Conservation (phyloP, 2,888 invertebrate species). For the Morpho deidamia region DNA sequence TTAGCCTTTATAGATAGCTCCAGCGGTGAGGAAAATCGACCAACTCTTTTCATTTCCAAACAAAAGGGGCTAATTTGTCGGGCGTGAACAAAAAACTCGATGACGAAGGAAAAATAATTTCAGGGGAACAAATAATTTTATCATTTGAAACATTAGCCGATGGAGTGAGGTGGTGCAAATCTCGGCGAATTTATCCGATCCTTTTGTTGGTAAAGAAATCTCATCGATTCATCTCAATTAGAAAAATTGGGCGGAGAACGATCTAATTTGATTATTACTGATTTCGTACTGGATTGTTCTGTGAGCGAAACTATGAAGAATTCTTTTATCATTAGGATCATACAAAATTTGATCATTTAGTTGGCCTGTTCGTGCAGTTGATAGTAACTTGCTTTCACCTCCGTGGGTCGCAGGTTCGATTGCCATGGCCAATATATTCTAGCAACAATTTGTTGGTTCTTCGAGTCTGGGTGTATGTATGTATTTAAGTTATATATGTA, state of each 20-base stretch:
- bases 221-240: constrained; percentile 20
- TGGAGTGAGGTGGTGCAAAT: constrained; percentile 10
- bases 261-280: constrained; percentile 19
- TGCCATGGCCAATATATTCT: no score
- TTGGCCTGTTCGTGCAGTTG: no score
- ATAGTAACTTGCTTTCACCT: no score
- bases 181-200: constrained; percentile 1
- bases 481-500: no score
- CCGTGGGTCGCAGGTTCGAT: no score
- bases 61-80: constrained; percentile 21
- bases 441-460: no score
- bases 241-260: constrained; percentile 9
- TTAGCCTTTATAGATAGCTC: constrained; percentile 7
- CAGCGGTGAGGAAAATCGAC: constrained; percentile 8
- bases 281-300: background rate
- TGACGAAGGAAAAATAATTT: constrained; percentile 19
- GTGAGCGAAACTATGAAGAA: no score
- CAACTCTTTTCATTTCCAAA: constrained; percentile 23
- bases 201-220: constrained; percentile 6
- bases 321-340: no score
- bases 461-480: no score
- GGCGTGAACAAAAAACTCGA: constrained; percentile 17
- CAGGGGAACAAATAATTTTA: constrained; percentile 14
- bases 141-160: constrained; percentile 18
- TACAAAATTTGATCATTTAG: no score